These are phyloP conservation scores for Myanophis thanlyinensis DNA, from an alignment of 2,113 vertebrate species.

Conservation along the genomic window DNA sequence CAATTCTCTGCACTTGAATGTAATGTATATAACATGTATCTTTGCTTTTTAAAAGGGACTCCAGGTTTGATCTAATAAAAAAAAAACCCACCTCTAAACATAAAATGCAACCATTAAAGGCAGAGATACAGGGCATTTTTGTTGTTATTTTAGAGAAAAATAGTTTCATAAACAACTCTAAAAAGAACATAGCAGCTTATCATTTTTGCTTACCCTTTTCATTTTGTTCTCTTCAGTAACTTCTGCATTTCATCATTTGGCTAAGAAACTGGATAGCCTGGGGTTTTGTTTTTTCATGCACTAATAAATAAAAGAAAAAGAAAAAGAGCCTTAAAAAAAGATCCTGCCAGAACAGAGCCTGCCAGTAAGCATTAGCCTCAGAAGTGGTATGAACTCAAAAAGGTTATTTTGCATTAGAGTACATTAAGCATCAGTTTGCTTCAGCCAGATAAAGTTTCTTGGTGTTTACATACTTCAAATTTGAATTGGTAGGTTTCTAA, in stretches of 20 bases:
- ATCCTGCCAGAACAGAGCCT: conserved; percentile 50
- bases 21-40: background rate
- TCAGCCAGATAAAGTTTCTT: conserved; percentile 54
- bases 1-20: background rate
- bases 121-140: background rate
- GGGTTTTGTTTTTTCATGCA: conserved; percentile 54
- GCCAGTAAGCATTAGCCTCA: conserved; percentile 61
- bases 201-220: conserved; percentile 37
- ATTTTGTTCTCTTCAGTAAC: conserved; percentile 48
- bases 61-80: conserved; percentile 7
- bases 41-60: conserved; percentile 20
- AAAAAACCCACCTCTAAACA: conserved; percentile 22
- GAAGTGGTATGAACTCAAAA: conserved; percentile 40
- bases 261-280: conserved; percentile 55
- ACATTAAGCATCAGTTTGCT: conserved; percentile 65
- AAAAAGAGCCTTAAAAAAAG: conserved; percentile 64
- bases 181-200: background rate
- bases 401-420: conserved; percentile 59
- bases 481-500: conserved; percentile 48
- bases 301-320: conserved; percentile 62
- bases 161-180: background rate
- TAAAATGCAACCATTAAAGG: conserved; percentile 23
- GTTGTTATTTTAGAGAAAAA: conserved; percentile 28
- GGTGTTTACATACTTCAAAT: conserved; percentile 66
- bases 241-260: conserved; percentile 57